phyloP scores from a whole-genome alignment of 2,113 vertebrate genomes.

The Lycocorax pyrrhopterus region DNA sequence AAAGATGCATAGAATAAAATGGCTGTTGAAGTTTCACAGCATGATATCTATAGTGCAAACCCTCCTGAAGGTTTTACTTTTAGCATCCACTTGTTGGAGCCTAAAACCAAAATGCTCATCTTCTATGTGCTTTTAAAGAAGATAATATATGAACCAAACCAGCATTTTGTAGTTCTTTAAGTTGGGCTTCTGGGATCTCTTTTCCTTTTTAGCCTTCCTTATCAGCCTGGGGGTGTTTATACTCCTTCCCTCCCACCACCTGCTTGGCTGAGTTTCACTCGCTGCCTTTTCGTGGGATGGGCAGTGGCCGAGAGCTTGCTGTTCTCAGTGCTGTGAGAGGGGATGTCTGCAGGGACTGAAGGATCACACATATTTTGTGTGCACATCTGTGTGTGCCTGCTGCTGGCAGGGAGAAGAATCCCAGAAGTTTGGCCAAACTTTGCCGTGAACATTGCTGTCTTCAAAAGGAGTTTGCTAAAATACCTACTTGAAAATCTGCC shows the following conservation, averaged over 20 bases:
- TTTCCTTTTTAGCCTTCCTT: not conserved
- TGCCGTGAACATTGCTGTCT: not conserved
- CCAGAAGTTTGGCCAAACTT: not conserved
- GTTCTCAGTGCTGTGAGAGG: not conserved
- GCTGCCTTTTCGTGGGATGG: not conserved
- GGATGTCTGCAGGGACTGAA: not conserved
- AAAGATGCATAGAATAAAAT: not conserved
- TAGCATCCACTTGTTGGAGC: not conserved
- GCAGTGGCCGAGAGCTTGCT: not conserved
- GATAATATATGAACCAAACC: not conserved
- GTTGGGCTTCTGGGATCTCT: not conserved
- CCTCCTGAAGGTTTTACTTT: not conserved
- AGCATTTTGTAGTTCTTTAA: not conserved
- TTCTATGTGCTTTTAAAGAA: not conserved
- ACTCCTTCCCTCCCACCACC: not conserved
- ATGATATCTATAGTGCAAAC: not conserved
- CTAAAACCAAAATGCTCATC: not conserved
- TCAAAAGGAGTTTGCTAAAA: constrained; percentile 3
- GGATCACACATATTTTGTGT: not conserved
- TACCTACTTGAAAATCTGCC: not conserved
- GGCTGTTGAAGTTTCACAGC: not conserved
- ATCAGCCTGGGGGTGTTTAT: not conserved
- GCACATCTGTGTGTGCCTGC: not conserved
- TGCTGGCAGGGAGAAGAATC: not conserved
- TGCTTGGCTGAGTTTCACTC: not conserved